These are phyloP conservation scores for Arizona elegans DNA, from an alignment of 2,113 vertebrate species.

Conservation along the genomic window DNA sequence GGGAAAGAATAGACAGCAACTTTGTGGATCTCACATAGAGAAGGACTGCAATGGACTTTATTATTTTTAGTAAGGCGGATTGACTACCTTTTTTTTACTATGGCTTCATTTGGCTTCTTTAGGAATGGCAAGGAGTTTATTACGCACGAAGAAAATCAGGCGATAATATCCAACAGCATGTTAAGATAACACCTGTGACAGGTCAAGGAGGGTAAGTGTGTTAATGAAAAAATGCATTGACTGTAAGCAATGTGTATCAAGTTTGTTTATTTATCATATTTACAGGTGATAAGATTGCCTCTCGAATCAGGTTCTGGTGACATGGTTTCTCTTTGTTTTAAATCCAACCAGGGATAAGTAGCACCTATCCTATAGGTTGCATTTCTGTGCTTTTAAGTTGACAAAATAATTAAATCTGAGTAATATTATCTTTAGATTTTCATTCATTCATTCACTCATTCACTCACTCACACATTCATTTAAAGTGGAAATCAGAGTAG, in stretches of 20 bases:
- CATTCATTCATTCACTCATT: neutral
- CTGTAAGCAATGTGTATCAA: neutral
- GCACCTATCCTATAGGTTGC: neutral
- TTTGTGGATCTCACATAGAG: neutral
- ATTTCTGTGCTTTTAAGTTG: neutral
- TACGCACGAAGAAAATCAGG: conserved; percentile 88
- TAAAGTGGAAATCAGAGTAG: neutral
- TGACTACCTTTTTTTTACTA: neutral
- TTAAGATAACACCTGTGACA: conserved; percentile 89
- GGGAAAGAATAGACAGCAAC: neutral
- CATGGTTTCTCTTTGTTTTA: neutral
- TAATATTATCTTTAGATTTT: neutral
- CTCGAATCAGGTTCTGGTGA: neutral
- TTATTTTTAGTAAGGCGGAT: neutral
- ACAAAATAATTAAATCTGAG: neutral
- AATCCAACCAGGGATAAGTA: neutral
- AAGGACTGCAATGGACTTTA: neutral
- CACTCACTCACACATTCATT: neutral
- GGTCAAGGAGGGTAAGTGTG: conserved; percentile 91
- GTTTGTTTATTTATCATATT: neutral
- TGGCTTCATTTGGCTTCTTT: conserved; percentile 40
- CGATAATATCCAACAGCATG: conserved; percentile 89
- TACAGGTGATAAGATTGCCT: neutral
- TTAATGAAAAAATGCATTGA: neutral
- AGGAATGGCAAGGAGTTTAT: conserved; percentile 97